Base-by-base conservation (phyloP, 92 coral and sea anemone species). In the Bergia puertoricense region DNA sequence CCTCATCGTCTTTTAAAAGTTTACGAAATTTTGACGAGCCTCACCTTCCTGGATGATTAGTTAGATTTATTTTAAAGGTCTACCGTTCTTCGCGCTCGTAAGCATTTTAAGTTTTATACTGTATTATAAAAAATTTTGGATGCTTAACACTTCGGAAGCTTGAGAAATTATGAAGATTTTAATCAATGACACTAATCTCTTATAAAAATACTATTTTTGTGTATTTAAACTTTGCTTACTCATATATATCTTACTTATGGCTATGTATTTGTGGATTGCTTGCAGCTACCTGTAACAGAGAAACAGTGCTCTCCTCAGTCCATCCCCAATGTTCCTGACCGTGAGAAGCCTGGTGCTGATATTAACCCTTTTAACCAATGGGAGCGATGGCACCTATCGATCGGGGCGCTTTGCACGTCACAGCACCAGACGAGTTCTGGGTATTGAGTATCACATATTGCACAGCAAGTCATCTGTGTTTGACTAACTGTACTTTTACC, bases 401-500 rank as follows among this genome's bases (percentile, higher is more conserved):
- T 68, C 78, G 39, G 78, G 87, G 14, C 78, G 87, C 46, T 84
- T 71, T 71, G 68, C 66, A 7, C 87, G 67, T 20, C 79, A 71
- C 78, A 84, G 87, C 77, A 84, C 79, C 10, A 84, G 79, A 71
- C 79, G 87, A 46, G 78, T 84, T 0, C 40, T 84, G 48, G 79
- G 87, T 84, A 82, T 18, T 30, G 46, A 7, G 68, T 20, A 54
- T 54, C 22, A 0, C 54, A 10, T 23, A 2, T 22, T n/a, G 18
- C 7, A 36, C 5, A 10, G 16, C 77, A 37, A 6, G 18, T 40
- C 77, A 22, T 15, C 42, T 8, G 1, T 8, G 41, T 10, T 15
- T 54, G 16, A 30, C 30, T 30, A 30, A 30, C 30, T 30, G 30
- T 30, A 30, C 30, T 30, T 30, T 30, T 30, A 30, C 30, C 30